phyloP scores from a whole-genome alignment of 1,140 invertebrate species.

The Asbolus verrucosus region DNA sequence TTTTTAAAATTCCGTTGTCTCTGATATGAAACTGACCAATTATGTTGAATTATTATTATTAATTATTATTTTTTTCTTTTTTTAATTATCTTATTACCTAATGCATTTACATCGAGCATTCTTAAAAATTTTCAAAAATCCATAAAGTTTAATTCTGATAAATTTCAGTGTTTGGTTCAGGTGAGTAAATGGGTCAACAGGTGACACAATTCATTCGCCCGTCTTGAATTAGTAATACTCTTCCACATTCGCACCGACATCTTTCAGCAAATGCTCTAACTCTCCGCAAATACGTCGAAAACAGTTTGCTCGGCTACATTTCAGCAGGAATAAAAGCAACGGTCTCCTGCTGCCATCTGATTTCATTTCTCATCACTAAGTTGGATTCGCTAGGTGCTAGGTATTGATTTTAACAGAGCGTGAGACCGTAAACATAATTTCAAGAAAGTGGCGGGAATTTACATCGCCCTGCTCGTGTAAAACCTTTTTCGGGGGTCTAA shows the following conservation, averaged over 20 bases:
- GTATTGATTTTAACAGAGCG: slow-evolving; percentile 9
- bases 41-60: too few relatives aligned
- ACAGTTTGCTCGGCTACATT: slow-evolving; percentile 14
- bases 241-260: slow-evolving; percentile 9
- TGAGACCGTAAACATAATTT: slow-evolving; percentile 1
- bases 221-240: too few relatives aligned
- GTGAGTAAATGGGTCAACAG: too few relatives aligned
- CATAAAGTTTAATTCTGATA: too few relatives aligned
- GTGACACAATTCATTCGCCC: too few relatives aligned
- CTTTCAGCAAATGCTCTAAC: slow-evolving; percentile 15
- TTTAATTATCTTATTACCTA: too few relatives aligned
- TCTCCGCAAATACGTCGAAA: not conserved
- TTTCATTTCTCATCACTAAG: not conserved
- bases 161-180: too few relatives aligned
- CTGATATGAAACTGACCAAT: too few relatives aligned
- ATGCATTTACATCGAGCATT: too few relatives aligned
- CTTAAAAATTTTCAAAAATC: too few relatives aligned
- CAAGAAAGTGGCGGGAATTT: slow-evolving; percentile 21
- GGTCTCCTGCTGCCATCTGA: slow-evolving; percentile 35
- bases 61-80: too few relatives aligned
- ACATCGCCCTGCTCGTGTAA: not conserved
- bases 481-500: slow-evolving; percentile 2
- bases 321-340: slow-evolving; percentile 7
- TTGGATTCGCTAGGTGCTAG: not conserved
- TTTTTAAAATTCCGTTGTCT: too few relatives aligned